These are phyloP conservation scores for Tribolium freemani DNA, from an alignment of 2,888 invertebrate genomes.

Conservation along the genomic window DNA sequence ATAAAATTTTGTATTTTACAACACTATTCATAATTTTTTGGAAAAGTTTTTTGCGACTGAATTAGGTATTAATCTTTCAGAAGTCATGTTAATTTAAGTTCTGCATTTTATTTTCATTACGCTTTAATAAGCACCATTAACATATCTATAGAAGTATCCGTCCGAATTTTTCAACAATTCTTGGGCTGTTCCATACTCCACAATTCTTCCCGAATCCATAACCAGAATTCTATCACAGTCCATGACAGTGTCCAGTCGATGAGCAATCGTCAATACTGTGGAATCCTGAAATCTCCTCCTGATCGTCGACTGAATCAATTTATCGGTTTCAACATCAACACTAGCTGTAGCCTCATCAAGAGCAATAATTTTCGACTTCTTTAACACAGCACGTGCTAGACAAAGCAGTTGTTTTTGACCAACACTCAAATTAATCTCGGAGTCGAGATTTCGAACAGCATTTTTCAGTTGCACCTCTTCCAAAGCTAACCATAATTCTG, in stretches of 20 bases:
- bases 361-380: conserved; percentile 59
- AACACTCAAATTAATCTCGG: conserved; percentile 65
- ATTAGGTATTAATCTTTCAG: too few species aligned
- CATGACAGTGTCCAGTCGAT: conserved; percentile 85
- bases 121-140: too few species aligned
- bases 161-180: not conserved
- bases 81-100: too few species aligned
- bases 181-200: conserved; percentile 71
- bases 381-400: conserved; percentile 72
- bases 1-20: too few species aligned
- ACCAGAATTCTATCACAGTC: conserved; percentile 84
- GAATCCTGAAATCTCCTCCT: conserved; percentile 78
- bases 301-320: conserved; percentile 80
- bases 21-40: too few species aligned
- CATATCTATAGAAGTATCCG: conserved; percentile 25
- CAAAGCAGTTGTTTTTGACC: conserved; percentile 76
- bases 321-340: conserved; percentile 81
- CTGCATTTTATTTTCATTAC: too few species aligned
- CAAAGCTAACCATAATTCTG: conserved; percentile 83
- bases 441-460: conserved; percentile 66
- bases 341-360: conserved; percentile 83
- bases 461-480: conserved; percentile 84
- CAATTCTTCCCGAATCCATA: conserved; percentile 79
- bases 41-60: too few species aligned
- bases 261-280: conserved; percentile 85